Conservation (phyloP, 2,113 vertebrate genomes). For the Stictonetta naevosa region DNA sequence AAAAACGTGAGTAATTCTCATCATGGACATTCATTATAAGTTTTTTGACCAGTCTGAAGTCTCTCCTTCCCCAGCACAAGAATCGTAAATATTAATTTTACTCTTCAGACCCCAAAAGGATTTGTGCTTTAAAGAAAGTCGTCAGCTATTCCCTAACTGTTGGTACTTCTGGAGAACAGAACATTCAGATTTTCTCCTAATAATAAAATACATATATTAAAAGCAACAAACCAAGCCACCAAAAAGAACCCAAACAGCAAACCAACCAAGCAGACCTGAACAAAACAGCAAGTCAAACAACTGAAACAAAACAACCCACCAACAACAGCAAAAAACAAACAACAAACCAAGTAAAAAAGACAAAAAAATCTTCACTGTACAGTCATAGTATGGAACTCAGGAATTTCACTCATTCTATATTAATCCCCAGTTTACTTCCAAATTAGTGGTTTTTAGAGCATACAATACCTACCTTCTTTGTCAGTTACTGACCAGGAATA, state of each 20-base stretch:
- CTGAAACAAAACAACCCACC: not conserved
- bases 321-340: too few relatives aligned
- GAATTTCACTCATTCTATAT: not conserved
- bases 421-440: not conserved
- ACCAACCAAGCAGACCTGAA: not conserved
- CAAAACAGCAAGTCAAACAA: not conserved
- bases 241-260: too few relatives aligned
- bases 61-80: not conserved
- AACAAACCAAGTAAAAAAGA: not conserved
- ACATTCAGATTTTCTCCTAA: not conserved
- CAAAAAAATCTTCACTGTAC: not conserved
- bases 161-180: not conserved
- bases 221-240: not conserved
- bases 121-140: not conserved
- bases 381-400: not conserved
- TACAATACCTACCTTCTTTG: slow-evolving; percentile 89
- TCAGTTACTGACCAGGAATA: slow-evolving; percentile 92
- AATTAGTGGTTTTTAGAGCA: not conserved
- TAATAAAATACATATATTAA: not conserved
- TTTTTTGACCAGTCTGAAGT: not conserved
- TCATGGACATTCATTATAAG: not conserved
- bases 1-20: not conserved
- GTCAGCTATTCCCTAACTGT: not conserved
- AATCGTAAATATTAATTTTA: not conserved
- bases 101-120: not conserved